A percentile compares a stretch with the other conserved stretches of the same genome.
These are phyloP conservation scores for Anniella stebbinsi DNA, from an alignment of 2,797 vertebrate genomes.

Conservation along the genomic window DNA sequence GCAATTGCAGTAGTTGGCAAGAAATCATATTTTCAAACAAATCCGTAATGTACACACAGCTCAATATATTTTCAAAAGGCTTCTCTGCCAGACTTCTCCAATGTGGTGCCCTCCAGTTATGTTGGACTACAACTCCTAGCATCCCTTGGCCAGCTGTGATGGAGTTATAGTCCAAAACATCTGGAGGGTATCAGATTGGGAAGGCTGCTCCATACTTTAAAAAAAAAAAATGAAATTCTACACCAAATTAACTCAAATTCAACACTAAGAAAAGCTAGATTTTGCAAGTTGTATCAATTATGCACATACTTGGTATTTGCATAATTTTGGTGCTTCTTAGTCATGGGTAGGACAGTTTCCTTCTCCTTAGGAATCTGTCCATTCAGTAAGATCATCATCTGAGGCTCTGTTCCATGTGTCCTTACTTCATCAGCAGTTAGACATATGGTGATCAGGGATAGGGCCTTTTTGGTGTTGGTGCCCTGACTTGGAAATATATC, in stretches of 20 bases:
- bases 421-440: too few relatives aligned
- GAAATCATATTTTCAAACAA: slow-evolving; percentile 54
- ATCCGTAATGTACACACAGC: slow-evolving; percentile 1
- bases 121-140: too few relatives aligned
- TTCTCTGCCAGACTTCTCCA: background rate
- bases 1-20: slow-evolving; percentile 47
- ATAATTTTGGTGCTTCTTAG: background rate
- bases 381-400: background rate
- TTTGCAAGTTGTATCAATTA: background rate
- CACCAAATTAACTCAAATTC: background rate
- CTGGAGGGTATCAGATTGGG: too few relatives aligned
- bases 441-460: background rate
- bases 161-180: background rate
- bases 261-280: background rate
- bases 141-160: too few relatives aligned
- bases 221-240: slow-evolving; percentile 6
- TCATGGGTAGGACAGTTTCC: too few relatives aligned
- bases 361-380: background rate
- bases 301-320: background rate
- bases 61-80: slow-evolving; percentile 26
- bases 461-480: background rate
- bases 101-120: too few relatives aligned
- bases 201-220: too few relatives aligned
- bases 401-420: background rate
- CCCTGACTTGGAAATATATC: background rate